Conservation (phyloP, 2,113 vertebrate genomes). For the Thamnaconus septentrionalis region DNA sequence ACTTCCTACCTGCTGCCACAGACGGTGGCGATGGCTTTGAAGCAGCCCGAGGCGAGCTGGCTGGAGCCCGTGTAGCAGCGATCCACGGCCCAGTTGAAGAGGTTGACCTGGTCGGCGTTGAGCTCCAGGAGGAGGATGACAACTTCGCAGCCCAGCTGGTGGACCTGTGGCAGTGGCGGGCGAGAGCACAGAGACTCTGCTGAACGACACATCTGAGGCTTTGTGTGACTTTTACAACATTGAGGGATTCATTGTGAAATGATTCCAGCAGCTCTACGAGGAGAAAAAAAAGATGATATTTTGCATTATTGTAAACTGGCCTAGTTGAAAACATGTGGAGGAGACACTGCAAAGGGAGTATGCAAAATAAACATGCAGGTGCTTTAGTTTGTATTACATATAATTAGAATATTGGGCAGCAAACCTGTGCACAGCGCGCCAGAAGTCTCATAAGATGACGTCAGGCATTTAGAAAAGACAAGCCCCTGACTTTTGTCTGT, state of each 20-base stretch:
- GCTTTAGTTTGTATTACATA: not conserved
- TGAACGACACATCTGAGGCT: not conserved
- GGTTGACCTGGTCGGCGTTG: slow-evolving; percentile 93
- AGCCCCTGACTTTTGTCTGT: not conserved
- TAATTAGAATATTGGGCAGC: not conserved
- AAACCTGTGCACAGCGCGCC: too few species aligned
- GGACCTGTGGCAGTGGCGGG: slow-evolving; percentile 79
- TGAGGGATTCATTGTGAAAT: not conserved
- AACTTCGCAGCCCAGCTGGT: slow-evolving; percentile 96
- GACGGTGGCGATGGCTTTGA: slow-evolving; percentile 95
- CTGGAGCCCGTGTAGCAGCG: slow-evolving; percentile 95
- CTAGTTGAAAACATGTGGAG: slow-evolving; percentile 5
- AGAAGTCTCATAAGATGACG: slow-evolving; percentile 19
- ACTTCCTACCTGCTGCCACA: slow-evolving; percentile 90
- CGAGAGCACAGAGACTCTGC: not conserved
- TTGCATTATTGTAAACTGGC: slow-evolving; percentile 5
- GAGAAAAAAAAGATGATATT: slow-evolving; percentile 1
- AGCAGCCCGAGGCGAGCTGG: slow-evolving; percentile 94
- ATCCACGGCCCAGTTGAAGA: slow-evolving; percentile 98
- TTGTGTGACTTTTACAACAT: slow-evolving; percentile 13
- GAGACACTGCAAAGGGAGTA: slow-evolving; percentile 16
- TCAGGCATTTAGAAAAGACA: slow-evolving; percentile 16
- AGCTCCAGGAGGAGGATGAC: slow-evolving; percentile 92
- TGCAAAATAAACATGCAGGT: slow-evolving; percentile 10
- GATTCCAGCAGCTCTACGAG: slow-evolving; percentile 3